Evolutionary conservation across 53 echinoderm and acorn worm genomes (phyloP), one percentile per base, ranked within the genome.

Genomic region (Holothuria leucospilota): DNA sequence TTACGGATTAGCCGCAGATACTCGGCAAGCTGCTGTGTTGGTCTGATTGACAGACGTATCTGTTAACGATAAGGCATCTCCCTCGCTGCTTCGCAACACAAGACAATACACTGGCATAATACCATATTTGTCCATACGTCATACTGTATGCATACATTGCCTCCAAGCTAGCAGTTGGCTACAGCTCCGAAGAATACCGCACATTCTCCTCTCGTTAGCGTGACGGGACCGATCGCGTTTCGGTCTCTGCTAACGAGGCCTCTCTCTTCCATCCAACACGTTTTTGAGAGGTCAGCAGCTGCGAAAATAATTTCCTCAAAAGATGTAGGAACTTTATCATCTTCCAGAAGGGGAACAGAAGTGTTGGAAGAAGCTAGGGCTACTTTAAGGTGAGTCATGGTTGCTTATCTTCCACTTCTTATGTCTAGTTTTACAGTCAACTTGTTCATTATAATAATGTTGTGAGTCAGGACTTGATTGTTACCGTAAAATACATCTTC

Each of bases 111-210:
- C 56, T 56, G 75, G 74, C 38, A 49, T 51, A 75, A 75, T 75
- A 75, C 75, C 75, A 75, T 75, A 75, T 75, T 75, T 75, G 75
- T 75, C 52, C 75, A 75, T 75, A 75, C 75, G 75, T 46, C 75
- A 75, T 75, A 75, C 23, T 27, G 51, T 49, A 75, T 75, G 75
- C 75, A 75, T 75, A 75, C 75, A 75, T 75, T 49, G 75, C n/a
- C 75, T 49, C 42, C 20, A 41, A 71, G 39, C 71, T 71, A 23
- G 75, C 24, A 75, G 75, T 39, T 53, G 13, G 51, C 25, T 23
- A 75, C 75, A 25, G 41, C 52, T 24, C 25, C 26, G 26, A 51
- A 51, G 51, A 51, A 75, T 75, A 53, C 75, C 75, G 51, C 51
- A 51, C 75, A 75, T 75, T 75, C 75, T 75, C 75, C 12, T 51